A percentile compares a stretch with the other conserved stretches of the same genome.
phyloP scores from a whole-genome alignment of 2,113 vertebrate genomes.

The Embiotoca jacksoni region DNA sequence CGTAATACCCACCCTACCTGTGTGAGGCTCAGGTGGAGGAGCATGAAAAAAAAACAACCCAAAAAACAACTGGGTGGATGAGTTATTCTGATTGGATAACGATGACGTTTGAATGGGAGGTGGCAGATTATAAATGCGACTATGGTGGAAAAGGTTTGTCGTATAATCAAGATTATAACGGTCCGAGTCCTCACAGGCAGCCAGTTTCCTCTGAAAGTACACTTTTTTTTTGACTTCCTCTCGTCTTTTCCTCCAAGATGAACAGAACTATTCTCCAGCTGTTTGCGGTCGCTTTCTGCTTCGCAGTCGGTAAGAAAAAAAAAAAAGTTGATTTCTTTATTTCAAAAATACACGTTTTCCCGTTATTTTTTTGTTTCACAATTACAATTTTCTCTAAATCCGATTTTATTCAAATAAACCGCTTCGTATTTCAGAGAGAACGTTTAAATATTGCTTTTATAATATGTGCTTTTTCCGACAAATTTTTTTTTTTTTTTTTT shows the following conservation, averaged over 20 bases:
- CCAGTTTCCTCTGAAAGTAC: neutral
- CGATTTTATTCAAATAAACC: fast-evolving
- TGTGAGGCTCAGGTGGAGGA: too few species aligned
- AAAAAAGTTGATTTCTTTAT: too few species aligned
- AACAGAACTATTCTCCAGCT: slow-evolving; percentile 68
- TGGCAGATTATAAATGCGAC: slow-evolving; percentile 63
- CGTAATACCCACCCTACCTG: too few species aligned
- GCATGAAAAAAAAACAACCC: too few species aligned
- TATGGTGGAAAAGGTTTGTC: neutral
- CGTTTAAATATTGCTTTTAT: too few species aligned
- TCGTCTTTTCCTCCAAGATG: slow-evolving; percentile 55
- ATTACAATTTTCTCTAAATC: neutral
- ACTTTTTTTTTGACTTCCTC: neutral
- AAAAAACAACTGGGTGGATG: neutral
- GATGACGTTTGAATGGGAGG: slow-evolving; percentile 47
- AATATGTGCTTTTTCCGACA: too few species aligned
- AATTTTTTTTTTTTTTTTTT: too few species aligned
- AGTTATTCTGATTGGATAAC: slow-evolving; percentile 51
- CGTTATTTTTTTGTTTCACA: too few species aligned
- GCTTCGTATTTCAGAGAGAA: neutral
- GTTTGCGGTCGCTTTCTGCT: slow-evolving; percentile 65
- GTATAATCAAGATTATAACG: slow-evolving; percentile 50
- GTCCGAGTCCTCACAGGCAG: slow-evolving; percentile 3
- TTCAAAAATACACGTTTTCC: too few species aligned
- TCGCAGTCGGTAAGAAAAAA: slow-evolving; percentile 70